Conservation (phyloP, 2,113 vertebrate genomes). For the Sphyrna mokarran region DNA sequence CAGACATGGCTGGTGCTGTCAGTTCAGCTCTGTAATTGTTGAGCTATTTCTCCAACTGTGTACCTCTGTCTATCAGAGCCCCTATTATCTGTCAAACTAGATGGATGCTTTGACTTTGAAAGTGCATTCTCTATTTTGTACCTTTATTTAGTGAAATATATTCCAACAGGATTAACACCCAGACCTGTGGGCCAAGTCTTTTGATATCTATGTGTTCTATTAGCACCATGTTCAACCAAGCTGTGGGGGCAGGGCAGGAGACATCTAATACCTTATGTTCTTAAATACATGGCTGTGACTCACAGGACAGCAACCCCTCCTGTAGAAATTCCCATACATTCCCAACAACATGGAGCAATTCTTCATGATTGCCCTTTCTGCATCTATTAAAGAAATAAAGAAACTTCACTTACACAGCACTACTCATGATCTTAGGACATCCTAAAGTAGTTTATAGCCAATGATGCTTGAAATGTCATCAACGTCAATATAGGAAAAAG, state of each 20-base stretch:
- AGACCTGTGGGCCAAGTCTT: not conserved
- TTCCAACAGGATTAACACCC: not conserved
- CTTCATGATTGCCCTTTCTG: not conserved
- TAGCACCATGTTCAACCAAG: not conserved
- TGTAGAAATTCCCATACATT: not conserved
- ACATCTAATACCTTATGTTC: not conserved
- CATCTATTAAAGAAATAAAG: not conserved
- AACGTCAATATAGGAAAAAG: not conserved
- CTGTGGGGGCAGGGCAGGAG: not conserved
- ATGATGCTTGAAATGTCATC: not conserved
- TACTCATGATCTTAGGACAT: not conserved
- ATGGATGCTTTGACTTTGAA: not conserved
- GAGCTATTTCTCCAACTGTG: not conserved
- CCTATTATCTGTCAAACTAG: not conserved
- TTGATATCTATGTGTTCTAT: not conserved
- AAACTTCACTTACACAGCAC: not conserved
- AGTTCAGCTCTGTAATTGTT: not conserved
- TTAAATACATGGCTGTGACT: not conserved
- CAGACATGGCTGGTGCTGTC: not conserved
- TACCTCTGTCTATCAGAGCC: not conserved
- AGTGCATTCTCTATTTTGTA: not conserved
- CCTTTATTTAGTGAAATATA: not conserved
- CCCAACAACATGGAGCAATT: not conserved
- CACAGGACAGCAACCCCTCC: not conserved
- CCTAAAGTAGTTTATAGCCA: not conserved